These are phyloP conservation scores for Onthophagus taurus DNA, from an alignment of 1,140 invertebrate species.

Conservation along the genomic window DNA sequence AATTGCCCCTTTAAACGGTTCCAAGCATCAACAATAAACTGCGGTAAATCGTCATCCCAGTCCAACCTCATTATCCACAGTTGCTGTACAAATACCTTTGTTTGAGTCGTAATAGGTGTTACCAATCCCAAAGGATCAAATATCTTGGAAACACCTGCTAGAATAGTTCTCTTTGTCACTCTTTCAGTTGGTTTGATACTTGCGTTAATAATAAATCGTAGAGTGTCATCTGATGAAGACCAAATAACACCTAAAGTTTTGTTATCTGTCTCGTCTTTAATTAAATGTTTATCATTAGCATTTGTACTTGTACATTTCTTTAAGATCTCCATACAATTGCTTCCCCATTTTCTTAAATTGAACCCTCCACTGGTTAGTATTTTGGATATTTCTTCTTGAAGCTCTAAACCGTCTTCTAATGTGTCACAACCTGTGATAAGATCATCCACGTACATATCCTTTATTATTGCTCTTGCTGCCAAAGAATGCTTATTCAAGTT, in stretches of 20 bases:
- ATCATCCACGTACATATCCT: slow-evolving; percentile 33
- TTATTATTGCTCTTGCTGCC: slow-evolving; percentile 15
- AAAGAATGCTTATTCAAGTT: slow-evolving; percentile 15
- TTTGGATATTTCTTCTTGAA: slow-evolving; percentile 17
- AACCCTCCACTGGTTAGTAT: slow-evolving; percentile 5
- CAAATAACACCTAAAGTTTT: slow-evolving; percentile 11
- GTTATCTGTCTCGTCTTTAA: neutral
- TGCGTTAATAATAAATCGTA: slow-evolving; percentile 1
- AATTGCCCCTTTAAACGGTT: neutral
- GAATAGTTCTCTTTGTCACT: slow-evolving; percentile 8
- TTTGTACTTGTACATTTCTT: slow-evolving; percentile 19
- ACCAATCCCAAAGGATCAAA: slow-evolving; percentile 14
- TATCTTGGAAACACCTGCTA: slow-evolving; percentile 8
- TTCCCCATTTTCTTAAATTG: neutral
- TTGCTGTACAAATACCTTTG: slow-evolving; percentile 13
- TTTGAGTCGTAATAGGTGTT: neutral
- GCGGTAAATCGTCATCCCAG: slow-evolving; percentile 6
- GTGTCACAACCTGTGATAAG: slow-evolving; percentile 17
- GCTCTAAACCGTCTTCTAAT: slow-evolving; percentile 23
- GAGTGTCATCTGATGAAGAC: neutral
- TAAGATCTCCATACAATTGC: slow-evolving; percentile 3
- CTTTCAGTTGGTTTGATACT: neutral
- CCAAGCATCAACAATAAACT: neutral
- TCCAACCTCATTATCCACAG: slow-evolving; percentile 8
- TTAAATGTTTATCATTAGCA: slow-evolving; percentile 1